These are phyloP conservation scores for Sebastes schlegelii DNA, from an alignment of 2,113 vertebrate genomes.

Conservation along the genomic window DNA sequence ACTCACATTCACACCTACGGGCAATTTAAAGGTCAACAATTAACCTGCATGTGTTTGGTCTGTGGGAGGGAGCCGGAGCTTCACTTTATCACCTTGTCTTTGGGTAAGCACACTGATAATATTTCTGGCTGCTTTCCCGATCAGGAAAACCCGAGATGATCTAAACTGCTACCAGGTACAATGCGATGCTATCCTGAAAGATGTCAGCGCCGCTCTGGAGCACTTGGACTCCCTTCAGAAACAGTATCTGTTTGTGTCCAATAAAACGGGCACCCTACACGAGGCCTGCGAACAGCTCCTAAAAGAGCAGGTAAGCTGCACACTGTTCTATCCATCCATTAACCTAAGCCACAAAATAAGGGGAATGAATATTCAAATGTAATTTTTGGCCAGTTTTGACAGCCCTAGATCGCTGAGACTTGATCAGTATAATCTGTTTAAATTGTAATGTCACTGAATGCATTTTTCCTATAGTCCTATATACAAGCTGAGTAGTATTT, in stretches of 20 bases:
- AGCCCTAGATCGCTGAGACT: not conserved
- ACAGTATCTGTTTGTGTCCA: slow-evolving; percentile 98
- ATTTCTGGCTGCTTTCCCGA: slow-evolving; percentile 66
- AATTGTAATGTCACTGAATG: not conserved
- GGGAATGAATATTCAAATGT: no score
- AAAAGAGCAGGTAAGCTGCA: slow-evolving; percentile 92
- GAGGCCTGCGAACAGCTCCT: slow-evolving; percentile 97
- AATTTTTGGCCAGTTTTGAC: no score
- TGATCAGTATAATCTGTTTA: not conserved
- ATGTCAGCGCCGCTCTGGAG: slow-evolving; percentile 92
- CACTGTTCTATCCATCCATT: not conserved
- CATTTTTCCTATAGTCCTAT: not conserved
- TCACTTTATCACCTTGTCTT: not conserved
- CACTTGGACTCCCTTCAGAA: slow-evolving; percentile 95
- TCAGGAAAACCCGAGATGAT: slow-evolving; percentile 93
- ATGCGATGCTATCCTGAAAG: slow-evolving; percentile 93
- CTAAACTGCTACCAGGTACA: slow-evolving; percentile 96
- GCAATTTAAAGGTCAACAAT: not conserved
- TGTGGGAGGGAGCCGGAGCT: no score
- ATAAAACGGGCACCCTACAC: slow-evolving; percentile 95
- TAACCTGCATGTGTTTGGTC: no score
- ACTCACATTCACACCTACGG: no score
- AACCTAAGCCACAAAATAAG: not conserved
- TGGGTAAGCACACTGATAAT: not conserved
- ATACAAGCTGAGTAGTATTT: not conserved